Conservation (phyloP, 2,797 vertebrate species). For the Odontamblyopus lacepedii region DNA sequence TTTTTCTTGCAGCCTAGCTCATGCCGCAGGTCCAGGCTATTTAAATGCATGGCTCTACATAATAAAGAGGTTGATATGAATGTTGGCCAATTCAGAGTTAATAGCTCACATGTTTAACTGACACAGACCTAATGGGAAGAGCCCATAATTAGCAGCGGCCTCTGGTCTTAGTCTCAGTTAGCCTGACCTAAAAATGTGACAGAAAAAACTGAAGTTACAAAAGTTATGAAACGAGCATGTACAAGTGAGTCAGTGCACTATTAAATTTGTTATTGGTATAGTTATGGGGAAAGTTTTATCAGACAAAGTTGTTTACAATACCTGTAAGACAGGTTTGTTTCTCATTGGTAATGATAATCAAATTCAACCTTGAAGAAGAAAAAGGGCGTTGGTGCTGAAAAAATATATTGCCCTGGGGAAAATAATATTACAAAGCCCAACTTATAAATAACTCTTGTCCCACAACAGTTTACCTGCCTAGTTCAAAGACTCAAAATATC, state of each 20-base stretch:
- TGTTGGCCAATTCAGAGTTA: constrained; percentile 21
- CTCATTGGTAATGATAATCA: background rate
- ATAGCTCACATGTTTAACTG: constrained; percentile 4
- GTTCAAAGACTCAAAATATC: background rate
- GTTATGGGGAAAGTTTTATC: no score
- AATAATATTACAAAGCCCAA: background rate
- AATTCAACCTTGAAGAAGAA: background rate
- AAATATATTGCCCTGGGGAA: background rate
- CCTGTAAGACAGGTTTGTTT: background rate
- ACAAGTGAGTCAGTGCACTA: background rate
- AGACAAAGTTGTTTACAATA: background rate
- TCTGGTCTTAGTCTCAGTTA: constrained; percentile 26
- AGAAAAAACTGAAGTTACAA: background rate
- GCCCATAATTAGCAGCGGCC: constrained; percentile 51
- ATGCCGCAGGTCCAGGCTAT: background rate
- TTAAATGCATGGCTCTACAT: constrained; percentile 2
- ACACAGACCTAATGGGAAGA: constrained; percentile 35
- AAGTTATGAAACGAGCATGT: background rate
- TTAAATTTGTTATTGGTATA: background rate
- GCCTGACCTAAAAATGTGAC: constrained; percentile 45
- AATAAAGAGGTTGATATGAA: constrained; percentile 21
- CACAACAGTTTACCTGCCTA: background rate
- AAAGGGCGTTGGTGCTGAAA: background rate
- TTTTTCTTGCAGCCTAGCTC: background rate
- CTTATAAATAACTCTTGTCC: background rate